These are phyloP conservation scores for Phortica variegata DNA, from an alignment of 1,140 invertebrate genomes.

Conservation along the genomic window DNA sequence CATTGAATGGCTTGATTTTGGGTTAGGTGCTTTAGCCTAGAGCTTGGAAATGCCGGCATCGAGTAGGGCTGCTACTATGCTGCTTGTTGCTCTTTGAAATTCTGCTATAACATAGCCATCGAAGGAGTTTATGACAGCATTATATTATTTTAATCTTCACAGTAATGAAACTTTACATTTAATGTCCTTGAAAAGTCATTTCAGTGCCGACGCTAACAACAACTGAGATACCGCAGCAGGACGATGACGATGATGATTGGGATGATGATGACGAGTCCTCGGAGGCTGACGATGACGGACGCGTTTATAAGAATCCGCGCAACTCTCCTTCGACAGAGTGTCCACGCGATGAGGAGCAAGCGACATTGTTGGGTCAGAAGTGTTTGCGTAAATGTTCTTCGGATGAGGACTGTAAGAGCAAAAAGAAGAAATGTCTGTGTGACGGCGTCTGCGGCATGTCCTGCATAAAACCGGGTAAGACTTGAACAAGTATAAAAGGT, in stretches of 20 bases:
- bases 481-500: conserved; percentile 22
- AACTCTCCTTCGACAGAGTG: conserved; percentile 82
- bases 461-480: conserved; percentile 86
- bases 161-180: no score
- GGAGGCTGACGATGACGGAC: conserved; percentile 64
- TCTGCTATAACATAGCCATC: neutral
- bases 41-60: no score
- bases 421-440: conserved; percentile 94
- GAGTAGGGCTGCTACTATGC: no score
- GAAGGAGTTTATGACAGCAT: conserved; percentile 5
- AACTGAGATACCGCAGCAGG: conserved; percentile 58
- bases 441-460: conserved; percentile 95
- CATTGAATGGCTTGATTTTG: no score
- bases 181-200: conserved; percentile 24
- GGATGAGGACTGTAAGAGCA: conserved; percentile 94
- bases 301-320: conserved; percentile 84
- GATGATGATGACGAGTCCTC: conserved; percentile 61
- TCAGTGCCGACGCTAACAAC: conserved; percentile 45
- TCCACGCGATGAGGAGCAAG: conserved; percentile 77
- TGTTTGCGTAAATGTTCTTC: conserved; percentile 91
- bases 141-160: neutral
- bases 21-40: no score
- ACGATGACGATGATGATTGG: conserved; percentile 67
- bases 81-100: conserved; percentile 16
- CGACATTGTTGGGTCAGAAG: conserved; percentile 68